Evolutionary conservation across 2,888 invertebrate genomes (phyloP), one percentile per base, ranked within the genome.

Genomic region (Nemotelus nigrinus): DNA sequence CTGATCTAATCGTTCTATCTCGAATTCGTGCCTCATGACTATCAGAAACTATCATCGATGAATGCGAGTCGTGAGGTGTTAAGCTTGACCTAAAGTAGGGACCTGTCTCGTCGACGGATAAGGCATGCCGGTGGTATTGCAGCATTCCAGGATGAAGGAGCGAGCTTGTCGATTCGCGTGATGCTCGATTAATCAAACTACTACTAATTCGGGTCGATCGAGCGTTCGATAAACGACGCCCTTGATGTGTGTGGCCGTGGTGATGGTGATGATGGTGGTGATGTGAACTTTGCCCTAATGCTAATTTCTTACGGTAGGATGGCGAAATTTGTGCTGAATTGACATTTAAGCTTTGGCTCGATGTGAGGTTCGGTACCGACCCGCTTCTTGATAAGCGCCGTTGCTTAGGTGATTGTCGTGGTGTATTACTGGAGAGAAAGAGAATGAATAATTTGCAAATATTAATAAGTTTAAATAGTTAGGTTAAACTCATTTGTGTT

Each of bases 81-180:
- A 76, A 64, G 43, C 63, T 57, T 48, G 78, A 41, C 48, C 58
- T 41, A 43, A 65, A 70, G 87, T 88, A 79, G 87, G 89, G 48
- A 83, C 90, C 89, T 2, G 92, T 92, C 86, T 94, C 94, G 85
- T 95, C 95, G 78, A 95, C 94, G 77, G 94, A 94, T 79, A 95
- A 88, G 43, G 95, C 94, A 87, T 95, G 94, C 85, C 95, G 91
- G 78, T 85, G 85, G 47, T 84, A 84, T 77, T 93, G 92, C 70
- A 94, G 89, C 50, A 91, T 86, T 43, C 89, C 89, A 0, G 93
- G 92, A 84, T 91, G 92, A 44, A 92, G 86, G 58, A 91, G 85
- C 2, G 84, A 79, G 1, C 80, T 80, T 10, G 83, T 81, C 63
- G 82, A 83, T 79, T 90, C 90, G 0, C 86, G 81, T 0, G 86